A percentile compares a stretch with the other conserved stretches of the same genome.
Conservation (phyloP, 2,113 vertebrate species). For the Eolophus roseicapilla region DNA sequence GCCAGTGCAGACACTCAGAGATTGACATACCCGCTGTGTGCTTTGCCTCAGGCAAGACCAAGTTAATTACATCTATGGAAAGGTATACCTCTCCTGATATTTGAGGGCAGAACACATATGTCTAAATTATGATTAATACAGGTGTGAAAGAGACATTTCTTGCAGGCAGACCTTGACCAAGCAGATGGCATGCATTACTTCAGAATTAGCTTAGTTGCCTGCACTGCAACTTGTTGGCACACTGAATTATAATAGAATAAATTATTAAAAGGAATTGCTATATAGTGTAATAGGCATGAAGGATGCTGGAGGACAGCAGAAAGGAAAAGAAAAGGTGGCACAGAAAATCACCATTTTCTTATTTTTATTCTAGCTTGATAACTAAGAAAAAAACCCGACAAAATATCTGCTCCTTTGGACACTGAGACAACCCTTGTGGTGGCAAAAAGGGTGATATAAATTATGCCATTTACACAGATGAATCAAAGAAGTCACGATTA, state of each 20-base stretch:
- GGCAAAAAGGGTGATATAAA: neutral
- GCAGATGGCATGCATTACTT: neutral
- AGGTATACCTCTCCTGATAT: neutral
- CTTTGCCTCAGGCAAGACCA: neutral
- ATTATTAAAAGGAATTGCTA: neutral
- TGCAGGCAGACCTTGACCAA: neutral
- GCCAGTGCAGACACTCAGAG: neutral
- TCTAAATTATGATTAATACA: neutral
- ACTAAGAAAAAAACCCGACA: neutral
- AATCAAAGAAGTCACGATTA: neutral
- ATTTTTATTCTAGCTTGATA: neutral
- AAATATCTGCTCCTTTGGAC: neutral
- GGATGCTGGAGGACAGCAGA: neutral
- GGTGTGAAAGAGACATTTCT: neutral
- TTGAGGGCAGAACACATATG: neutral
- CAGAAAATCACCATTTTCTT: neutral
- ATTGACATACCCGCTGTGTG: neutral
- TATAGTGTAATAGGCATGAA: neutral
- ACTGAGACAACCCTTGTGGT: neutral
- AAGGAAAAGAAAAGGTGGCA: neutral
- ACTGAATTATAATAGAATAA: slow-evolving; percentile 3
- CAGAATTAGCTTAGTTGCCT: neutral
- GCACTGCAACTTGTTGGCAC: neutral
- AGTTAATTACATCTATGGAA: neutral
- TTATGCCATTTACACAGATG: neutral